phyloP scores from a whole-genome alignment of 2,113 vertebrate genomes.

The Tiliqua scincoides region DNA sequence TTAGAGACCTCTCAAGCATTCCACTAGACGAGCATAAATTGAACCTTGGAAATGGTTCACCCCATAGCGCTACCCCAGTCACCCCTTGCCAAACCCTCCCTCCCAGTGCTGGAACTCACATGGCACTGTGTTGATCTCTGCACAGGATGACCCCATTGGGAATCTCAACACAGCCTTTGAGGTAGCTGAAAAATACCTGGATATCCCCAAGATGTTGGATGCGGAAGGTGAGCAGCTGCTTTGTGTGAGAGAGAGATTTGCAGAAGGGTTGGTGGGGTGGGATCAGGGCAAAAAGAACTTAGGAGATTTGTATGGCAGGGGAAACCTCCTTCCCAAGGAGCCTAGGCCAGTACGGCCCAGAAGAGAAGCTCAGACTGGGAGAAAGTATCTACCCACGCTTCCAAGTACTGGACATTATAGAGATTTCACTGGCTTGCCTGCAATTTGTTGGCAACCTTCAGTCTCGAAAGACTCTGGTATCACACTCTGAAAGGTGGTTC shows the following conservation, averaged over 20 bases:
- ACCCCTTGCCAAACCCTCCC: neutral
- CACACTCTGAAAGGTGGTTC: too few relatives aligned
- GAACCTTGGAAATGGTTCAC: neutral
- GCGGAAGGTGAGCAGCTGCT: constrained; percentile 15
- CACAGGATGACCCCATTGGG: constrained; percentile 88
- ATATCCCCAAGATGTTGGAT: constrained; percentile 79
- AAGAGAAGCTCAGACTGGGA: neutral
- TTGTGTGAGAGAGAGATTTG: neutral
- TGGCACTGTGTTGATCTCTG: constrained; percentile 6
- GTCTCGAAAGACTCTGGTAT: too few relatives aligned
- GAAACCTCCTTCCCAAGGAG: neutral
- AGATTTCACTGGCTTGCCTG: too few relatives aligned
- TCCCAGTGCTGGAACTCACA: neutral
- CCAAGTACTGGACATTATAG: neutral
- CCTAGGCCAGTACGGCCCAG: too few relatives aligned
- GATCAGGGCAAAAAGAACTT: neutral
- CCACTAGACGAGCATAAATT: neutral
- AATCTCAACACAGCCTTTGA: constrained; percentile 93
- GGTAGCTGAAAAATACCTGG: constrained; percentile 91
- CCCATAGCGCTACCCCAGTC: too few relatives aligned
- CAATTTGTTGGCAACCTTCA: too few relatives aligned
- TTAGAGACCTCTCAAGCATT: too few relatives aligned
- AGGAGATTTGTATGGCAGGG: neutral
- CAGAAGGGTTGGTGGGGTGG: neutral
- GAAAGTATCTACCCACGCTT: neutral